Base-by-base conservation (phyloP, 2,888 invertebrate species). In the Phalera bucephala region DNA sequence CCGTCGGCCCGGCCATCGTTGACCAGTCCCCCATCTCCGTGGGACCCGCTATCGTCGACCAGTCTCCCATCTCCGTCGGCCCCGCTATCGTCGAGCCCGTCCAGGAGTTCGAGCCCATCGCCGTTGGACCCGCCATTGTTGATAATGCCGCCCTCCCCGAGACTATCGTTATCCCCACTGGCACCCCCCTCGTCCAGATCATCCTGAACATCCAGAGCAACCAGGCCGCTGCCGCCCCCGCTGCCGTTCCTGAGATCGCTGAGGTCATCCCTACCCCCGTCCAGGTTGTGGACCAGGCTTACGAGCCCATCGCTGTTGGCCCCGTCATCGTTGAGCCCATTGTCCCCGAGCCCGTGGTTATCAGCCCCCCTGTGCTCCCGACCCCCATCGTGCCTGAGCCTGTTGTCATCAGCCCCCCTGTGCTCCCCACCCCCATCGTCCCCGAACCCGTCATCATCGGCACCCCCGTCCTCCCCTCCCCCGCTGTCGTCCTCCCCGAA, bases 131-230 rank as follows among this genome's bases (percentile, higher is more conserved):
- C 2, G 46, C 44, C 7, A 19, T 53, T 10, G 29, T 51, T 1
- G 27, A 53, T 7, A 36, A 33, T 0, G 38, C 34, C 19, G 44
- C 53, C 22, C 38, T 6, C 15, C 28, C 29, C 19, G 35, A 30
- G 7, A 26, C 31, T 21, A 34, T 36, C 21, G 31, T 42, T 20
- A 41, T 33, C 32, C 41, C 49, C 10, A 40, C 41, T 3, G 46
- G 48, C 40, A 49, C 51, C 26, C 51, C 69, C 3, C 41, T 68
- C 21, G 46, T 74, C 29, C 69, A 72, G 46, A 67, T 72, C 43
- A 67, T 71, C 54, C 21, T 72, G 28, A 74, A 72, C 51, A 60
- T 72, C 47, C 63, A 70, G 19, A 11, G 37, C 23, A 38, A 17
- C 19, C 9, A 33, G 17, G 31, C 40, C 17, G 33, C 32, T 7